Base-by-base conservation (phyloP, 2,797 vertebrate genomes). In the Artibeus jamaicensis region DNA sequence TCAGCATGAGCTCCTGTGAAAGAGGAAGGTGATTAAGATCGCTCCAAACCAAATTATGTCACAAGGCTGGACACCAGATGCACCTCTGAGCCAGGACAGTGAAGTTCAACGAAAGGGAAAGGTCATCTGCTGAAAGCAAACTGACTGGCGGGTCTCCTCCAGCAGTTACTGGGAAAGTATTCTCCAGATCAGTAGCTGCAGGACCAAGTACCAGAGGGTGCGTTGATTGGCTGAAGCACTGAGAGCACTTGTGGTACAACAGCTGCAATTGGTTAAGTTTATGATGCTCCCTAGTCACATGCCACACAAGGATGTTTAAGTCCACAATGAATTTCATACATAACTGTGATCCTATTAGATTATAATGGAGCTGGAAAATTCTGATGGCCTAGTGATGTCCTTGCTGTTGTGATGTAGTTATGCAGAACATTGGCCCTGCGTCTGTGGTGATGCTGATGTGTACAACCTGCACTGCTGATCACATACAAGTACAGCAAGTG, bases 361-460 rank as follows among this genome's bases (percentile, higher is more conserved):
- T 5, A 2, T n/a, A 16, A 32, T 16, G 32, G 62, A 65, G 14
- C 32, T n/a, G 14, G 32, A 65, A 65, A n/a, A 65, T n/a, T 65
- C 62, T 14, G 6, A 65, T 65, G 4, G 15, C 6, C 32, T 26
- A n/a, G 32, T 65, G 62, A 18, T 1, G 16, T n/a, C 48, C 5
- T 5, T 7, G 32, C 62, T 65, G 6, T 48, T 48, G 62, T 65
- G 2, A n/a, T n/a, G 62, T n/a, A 6, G 62, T 65, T 6, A 11
- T 5, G 2, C 32, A n/a, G 6, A 10, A 3, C 6, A 7, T 53
- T 6, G 3, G 18, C 50, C 50, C 14, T 21, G 50, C 3, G 50
- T 53, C 18, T 19, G 50, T 53, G 50, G 50, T 7, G 50, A 53
- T 53, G 50, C 50, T 53, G 18, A 2, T 53, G 50, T 53, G 50